A percentile compares a stretch with the other conserved stretches of the same genome.
These are phyloP conservation scores for Nomada ferruginata DNA, from an alignment of 2,888 invertebrate genomes.

Conservation along the genomic window DNA sequence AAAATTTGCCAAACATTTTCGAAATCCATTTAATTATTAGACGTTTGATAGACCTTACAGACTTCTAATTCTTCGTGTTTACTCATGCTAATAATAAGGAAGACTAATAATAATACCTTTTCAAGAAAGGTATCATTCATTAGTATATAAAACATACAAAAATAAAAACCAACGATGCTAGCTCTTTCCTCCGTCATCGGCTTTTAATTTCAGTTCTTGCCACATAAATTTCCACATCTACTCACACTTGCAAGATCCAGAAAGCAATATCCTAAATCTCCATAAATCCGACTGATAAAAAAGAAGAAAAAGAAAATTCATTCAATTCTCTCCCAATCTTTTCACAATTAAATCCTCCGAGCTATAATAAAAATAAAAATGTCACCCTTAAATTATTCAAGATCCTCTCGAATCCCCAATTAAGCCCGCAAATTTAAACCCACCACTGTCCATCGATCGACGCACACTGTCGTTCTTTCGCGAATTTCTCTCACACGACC, in stretches of 20 bases:
- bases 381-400: constrained; percentile 8
- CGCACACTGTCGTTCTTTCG: constrained; percentile 11
- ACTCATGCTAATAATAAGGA: too few species aligned
- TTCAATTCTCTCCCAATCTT: background rate
- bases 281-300: too few species aligned
- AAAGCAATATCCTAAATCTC: background rate
- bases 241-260: background rate
- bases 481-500: constrained; percentile 6
- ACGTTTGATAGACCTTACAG: too few species aligned
- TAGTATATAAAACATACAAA: too few species aligned
- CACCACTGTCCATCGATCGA: background rate
- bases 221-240: background rate
- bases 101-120: too few species aligned
- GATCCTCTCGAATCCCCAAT: background rate
- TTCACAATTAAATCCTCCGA: constrained; percentile 1
- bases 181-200: too few species aligned
- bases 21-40: constrained; percentile 9
- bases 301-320: background rate
- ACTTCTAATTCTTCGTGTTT: too few species aligned
- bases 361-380: constrained; percentile 5
- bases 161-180: too few species aligned
- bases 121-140: too few species aligned
- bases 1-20: background rate
- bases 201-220: background rate
- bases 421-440: constrained; percentile 15